Evolutionary conservation across 1,140 invertebrate genomes (phyloP).

Genomic region (Heliconius congener): DNA sequence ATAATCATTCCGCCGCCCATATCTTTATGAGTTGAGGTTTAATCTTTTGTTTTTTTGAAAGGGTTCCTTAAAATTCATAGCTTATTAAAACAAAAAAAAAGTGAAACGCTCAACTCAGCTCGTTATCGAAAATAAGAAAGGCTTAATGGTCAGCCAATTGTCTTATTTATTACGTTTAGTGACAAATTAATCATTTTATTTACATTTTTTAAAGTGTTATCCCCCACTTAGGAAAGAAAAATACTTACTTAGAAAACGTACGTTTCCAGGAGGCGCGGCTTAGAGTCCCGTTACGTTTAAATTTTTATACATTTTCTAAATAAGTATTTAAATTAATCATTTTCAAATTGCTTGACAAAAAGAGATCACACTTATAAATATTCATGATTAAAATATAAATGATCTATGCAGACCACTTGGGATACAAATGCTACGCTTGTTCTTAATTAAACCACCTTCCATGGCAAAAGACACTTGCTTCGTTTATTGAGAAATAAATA

Average conservation of each 20-base stretch:
- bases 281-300: too few relatives aligned
- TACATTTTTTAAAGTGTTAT: too few relatives aligned
- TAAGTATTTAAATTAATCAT: conserved; percentile 41
- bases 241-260: too few relatives aligned
- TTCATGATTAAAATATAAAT: conserved; percentile 71
- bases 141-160: conserved; percentile 38
- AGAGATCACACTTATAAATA: conserved; percentile 68
- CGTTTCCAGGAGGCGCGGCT: too few relatives aligned
- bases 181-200: conserved; percentile 50
- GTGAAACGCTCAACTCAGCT: background rate
- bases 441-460: conserved; percentile 68
- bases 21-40: conserved; percentile 34
- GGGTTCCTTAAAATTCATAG: conserved; percentile 13
- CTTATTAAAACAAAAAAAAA: background rate
- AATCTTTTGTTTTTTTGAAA: conserved; percentile 19
- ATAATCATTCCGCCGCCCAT: conserved; percentile 35
- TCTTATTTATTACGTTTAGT: conserved; percentile 52
- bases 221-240: too few relatives aligned
- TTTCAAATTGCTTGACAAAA: conserved; percentile 56
- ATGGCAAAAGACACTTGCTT: conserved; percentile 53
- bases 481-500: conserved; percentile 75
- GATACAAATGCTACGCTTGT: conserved; percentile 50
- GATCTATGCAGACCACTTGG: conserved; percentile 48
- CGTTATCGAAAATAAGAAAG: conserved; percentile 19
- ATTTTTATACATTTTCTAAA: too few relatives aligned